Conservation (phyloP, 2,113 vertebrate species). For the Bujurquina vittata region DNA sequence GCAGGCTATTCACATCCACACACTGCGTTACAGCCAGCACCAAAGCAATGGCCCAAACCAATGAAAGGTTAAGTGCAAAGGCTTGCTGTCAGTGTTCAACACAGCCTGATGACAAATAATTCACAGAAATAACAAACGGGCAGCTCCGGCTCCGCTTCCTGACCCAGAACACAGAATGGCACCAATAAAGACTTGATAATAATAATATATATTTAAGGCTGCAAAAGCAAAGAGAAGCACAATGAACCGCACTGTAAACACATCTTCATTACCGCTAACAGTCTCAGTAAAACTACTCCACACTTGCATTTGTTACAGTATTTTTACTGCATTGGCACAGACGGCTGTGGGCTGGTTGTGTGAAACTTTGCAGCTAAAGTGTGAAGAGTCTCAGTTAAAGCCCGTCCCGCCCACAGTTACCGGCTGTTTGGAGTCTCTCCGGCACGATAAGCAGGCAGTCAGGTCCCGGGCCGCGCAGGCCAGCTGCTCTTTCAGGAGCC, state of each 20-base stretch:
- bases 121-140: not conserved
- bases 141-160: fast-evolving
- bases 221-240: too few species aligned
- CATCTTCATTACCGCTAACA: not conserved
- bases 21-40: conserved; percentile 45
- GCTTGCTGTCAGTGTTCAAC: conserved; percentile 34
- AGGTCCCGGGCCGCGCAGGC: conserved; percentile 61
- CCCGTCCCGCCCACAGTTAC: conserved; percentile 58
- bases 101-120: not conserved
- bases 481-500: conserved; percentile 71
- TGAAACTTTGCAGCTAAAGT: conserved; percentile 34
- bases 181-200: not conserved
- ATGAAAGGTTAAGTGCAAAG: conserved; percentile 42
- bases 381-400: not conserved
- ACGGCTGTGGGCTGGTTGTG: conserved; percentile 11
- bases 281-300: not conserved
- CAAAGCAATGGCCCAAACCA: conserved; percentile 28
- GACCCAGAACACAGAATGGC: not conserved
- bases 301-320: not conserved
- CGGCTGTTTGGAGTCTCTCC: conserved; percentile 48
- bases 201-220: too few species aligned
- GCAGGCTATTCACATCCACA: conserved; percentile 53
- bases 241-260: too few species aligned
- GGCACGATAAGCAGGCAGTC: conserved; percentile 70
- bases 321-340: conserved; percentile 19